A percentile compares a stretch with the other conserved stretches of the same genome.
These are phyloP conservation scores for Bombus huntii DNA, from an alignment of 1,140 invertebrate genomes.

Conservation along the genomic window DNA sequence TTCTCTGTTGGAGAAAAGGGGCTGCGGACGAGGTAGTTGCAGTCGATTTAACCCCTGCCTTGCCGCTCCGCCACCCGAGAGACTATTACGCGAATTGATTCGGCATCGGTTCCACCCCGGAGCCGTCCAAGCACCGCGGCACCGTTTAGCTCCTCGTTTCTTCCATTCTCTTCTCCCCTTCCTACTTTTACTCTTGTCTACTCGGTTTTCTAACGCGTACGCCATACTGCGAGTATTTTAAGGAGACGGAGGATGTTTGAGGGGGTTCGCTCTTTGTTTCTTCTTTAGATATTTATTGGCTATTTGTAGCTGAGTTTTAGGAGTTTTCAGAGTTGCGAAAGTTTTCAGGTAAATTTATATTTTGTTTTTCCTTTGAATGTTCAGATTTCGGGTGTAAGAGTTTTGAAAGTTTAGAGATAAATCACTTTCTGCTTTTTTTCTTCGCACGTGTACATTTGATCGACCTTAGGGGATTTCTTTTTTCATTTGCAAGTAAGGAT, in stretches of 20 bases:
- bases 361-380: too few relatives aligned
- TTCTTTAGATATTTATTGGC: too few relatives aligned
- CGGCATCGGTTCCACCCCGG: slow-evolving; percentile 68
- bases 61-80: slow-evolving; percentile 28
- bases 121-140: slow-evolving; percentile 71
- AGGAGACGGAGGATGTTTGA: neutral
- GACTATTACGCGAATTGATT: slow-evolving; percentile 81
- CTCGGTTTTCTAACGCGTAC: neutral
- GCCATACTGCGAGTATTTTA: neutral
- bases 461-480: too few relatives aligned
- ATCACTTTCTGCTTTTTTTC: too few relatives aligned
- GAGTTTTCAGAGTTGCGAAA: too few relatives aligned
- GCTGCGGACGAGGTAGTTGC: slow-evolving; percentile 25
- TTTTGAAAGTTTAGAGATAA: too few relatives aligned
- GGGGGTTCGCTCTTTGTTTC: too few relatives aligned
- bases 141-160: slow-evolving; percentile 78
- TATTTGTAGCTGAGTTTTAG: too few relatives aligned
- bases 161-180: slow-evolving; percentile 32
- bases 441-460: too few relatives aligned
- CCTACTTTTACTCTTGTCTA: slow-evolving; percentile 5
- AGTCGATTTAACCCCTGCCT: slow-evolving; percentile 71
- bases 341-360: too few relatives aligned
- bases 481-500: too few relatives aligned
- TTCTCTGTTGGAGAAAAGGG: neutral
- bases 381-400: too few relatives aligned